Evolutionary conservation across 2,113 vertebrate species (phyloP).

Genomic region (Cygnus atratus): DNA sequence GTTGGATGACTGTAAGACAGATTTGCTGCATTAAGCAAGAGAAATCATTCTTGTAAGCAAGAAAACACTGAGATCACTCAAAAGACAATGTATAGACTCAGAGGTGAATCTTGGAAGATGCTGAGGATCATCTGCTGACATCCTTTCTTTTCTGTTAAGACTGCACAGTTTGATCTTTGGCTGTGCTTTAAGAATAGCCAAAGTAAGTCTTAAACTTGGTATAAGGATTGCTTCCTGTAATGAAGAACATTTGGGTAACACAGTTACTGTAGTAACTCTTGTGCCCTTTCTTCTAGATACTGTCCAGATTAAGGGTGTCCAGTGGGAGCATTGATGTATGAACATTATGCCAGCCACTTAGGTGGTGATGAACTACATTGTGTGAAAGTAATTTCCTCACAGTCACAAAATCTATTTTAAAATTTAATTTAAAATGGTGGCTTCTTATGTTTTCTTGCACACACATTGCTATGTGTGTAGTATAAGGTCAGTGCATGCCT

Average conservation of each 20-base stretch:
- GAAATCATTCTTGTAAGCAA: neutral
- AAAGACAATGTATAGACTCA: neutral
- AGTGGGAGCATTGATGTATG: accelerated
- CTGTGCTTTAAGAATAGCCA: neutral
- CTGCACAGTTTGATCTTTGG: neutral
- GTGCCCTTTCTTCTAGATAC: neutral
- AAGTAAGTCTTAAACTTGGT: neutral
- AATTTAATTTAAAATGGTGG: neutral
- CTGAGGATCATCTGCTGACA: neutral
- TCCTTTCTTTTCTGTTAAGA: neutral
- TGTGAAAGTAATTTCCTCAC: neutral
- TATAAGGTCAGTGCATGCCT: neutral
- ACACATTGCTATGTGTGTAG: neutral
- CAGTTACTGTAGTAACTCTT: neutral
- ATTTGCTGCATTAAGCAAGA: neutral
- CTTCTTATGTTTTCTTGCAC: neutral
- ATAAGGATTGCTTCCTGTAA: neutral
- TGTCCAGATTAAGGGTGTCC: neutral
- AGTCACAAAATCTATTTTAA: neutral
- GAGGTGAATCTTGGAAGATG: neutral
- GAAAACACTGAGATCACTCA: neutral
- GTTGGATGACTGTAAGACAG: neutral
- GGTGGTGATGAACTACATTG: neutral
- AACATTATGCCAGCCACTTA: neutral
- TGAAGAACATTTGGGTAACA: neutral